phyloP scores from a whole-genome alignment of 2,888 invertebrate species.

The Dicranocentrus wangi region DNA sequence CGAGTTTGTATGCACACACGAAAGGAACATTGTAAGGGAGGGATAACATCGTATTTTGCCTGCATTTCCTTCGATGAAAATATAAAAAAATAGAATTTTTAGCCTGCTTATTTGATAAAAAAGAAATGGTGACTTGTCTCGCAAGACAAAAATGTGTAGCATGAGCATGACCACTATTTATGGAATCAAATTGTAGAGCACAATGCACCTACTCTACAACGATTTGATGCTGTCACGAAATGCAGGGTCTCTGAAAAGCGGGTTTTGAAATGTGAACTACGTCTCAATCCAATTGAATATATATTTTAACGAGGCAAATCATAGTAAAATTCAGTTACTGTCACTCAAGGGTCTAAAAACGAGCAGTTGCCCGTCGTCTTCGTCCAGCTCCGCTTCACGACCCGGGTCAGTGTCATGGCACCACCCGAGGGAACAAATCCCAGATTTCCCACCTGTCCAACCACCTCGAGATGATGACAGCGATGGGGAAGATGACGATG shows the following conservation, averaged over 20 bases:
- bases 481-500: slow-evolving; percentile 59
- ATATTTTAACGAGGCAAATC: too few species aligned
- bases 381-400: slow-evolving; percentile 57
- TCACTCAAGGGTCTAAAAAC: slow-evolving; percentile 57
- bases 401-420: slow-evolving; percentile 57
- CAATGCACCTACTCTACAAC: too few species aligned
- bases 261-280: too few species aligned
- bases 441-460: slow-evolving; percentile 72
- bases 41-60: slow-evolving; percentile 7
- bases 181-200: too few species aligned
- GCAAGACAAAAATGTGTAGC: too few species aligned
- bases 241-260: too few species aligned
- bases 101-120: neutral
- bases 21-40: neutral
- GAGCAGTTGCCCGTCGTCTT: slow-evolving; percentile 55
- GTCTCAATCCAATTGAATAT: too few species aligned
- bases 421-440: slow-evolving; percentile 71
- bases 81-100: neutral
- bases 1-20: neutral
- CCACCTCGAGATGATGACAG: slow-evolving; percentile 66
- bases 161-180: too few species aligned
- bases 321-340: slow-evolving; percentile 21
- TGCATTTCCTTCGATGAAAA: slow-evolving; percentile 9
- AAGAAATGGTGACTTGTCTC: neutral
- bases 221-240: too few species aligned